These are phyloP conservation scores for Zaprionus obscuricornis DNA, from an alignment of 2,888 invertebrate species.

Conservation along the genomic window DNA sequence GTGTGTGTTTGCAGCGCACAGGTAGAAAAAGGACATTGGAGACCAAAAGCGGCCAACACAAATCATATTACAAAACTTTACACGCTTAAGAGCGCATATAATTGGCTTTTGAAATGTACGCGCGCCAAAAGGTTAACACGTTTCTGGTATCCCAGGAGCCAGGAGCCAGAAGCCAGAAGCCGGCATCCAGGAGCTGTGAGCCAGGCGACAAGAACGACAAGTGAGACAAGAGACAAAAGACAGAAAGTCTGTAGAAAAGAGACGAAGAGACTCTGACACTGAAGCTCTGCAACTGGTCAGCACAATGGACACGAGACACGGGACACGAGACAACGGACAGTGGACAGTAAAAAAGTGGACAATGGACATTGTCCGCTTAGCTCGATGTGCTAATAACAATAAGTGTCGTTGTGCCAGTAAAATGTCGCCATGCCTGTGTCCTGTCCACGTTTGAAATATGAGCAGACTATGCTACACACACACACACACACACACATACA, in stretches of 20 bases:
- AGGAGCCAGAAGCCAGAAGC: constrained; percentile 13
- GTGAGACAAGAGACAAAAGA: constrained; percentile 17
- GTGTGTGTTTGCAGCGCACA: no score
- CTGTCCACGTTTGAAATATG: constrained; percentile 65
- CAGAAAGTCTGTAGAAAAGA: no score
- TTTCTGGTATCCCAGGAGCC: constrained; percentile 35
- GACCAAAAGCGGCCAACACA: constrained; percentile 54
- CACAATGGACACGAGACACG: neutral
- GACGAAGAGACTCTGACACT: no score
- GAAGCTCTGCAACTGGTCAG: constrained; percentile 6
- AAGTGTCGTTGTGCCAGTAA: constrained; percentile 63
- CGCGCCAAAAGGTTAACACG: constrained; percentile 73
- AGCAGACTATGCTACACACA: constrained; percentile 32
- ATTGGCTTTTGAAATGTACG: constrained; percentile 81
- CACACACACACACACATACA: constrained; percentile 6
- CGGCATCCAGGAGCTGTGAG: neutral
- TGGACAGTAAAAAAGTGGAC: no score
- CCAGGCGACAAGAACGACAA: constrained; percentile 1
- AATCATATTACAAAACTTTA: constrained; percentile 81
- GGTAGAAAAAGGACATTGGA: constrained; percentile 25
- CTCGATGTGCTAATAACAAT: constrained; percentile 72
- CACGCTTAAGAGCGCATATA: constrained; percentile 82
- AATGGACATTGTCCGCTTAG: constrained; percentile 26
- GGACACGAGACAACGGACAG: no score
- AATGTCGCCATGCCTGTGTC: constrained; percentile 45